Evolutionary conservation across 2,797 vertebrate species (phyloP).

Genomic region (Ctenopoma kingsleyae): DNA sequence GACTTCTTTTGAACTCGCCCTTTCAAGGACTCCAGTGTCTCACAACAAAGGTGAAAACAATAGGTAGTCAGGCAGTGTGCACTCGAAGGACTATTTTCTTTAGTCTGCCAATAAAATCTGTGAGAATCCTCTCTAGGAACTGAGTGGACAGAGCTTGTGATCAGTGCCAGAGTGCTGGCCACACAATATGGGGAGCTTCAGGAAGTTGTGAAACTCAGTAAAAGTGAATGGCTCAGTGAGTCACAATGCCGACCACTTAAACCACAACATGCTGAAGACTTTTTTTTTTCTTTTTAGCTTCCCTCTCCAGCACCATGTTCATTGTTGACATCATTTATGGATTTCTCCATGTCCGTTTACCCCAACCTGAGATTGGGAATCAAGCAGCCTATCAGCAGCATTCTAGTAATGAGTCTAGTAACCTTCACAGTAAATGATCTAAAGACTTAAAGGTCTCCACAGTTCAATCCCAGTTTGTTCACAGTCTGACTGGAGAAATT

Average conservation of each 20-base stretch:
- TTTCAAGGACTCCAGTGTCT: conserved; percentile 45
- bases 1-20: conserved; percentile 52
- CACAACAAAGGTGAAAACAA: conserved; percentile 63
- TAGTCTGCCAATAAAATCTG: conserved; percentile 69
- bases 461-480: conserved; percentile 18
- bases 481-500: conserved; percentile 53
- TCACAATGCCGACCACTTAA: conserved; percentile 81
- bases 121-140: conserved; percentile 63
- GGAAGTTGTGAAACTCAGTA: conserved; percentile 81
- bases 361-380: conserved; percentile 59
- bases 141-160: conserved; percentile 69
- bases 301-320: conserved; percentile 62
- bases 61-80: conserved; percentile 48
- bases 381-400: conserved; percentile 8
- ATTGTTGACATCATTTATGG: conserved; percentile 73
- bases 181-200: conserved; percentile 73
- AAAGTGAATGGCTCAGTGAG: conserved; percentile 79
- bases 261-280: conserved; percentile 71
- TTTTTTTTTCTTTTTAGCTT: conserved; percentile 61
- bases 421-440: conserved; percentile 17
- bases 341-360: conserved; percentile 50
- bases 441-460: conserved; percentile 7
- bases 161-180: conserved; percentile 64
- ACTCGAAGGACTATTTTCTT: conserved; percentile 62
- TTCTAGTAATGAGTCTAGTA: conserved; percentile 20